A percentile compares a stretch with the other conserved stretches of the same genome.
These are phyloP conservation scores for Stomatorhinus ivindoensis DNA, from an alignment of 2,113 vertebrate genomes.

Conservation along the genomic window DNA sequence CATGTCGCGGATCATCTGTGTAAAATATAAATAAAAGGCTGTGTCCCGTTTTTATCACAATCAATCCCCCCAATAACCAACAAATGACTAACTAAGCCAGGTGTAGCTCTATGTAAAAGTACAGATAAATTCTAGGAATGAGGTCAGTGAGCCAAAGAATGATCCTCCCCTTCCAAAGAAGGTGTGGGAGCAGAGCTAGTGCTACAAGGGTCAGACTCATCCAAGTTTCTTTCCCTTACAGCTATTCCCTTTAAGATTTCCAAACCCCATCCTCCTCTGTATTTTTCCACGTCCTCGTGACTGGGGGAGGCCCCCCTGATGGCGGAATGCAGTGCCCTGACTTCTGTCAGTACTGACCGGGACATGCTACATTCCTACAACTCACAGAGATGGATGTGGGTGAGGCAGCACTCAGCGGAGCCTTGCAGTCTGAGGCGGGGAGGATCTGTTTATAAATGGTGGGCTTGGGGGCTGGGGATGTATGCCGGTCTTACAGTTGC, in stretches of 20 bases:
- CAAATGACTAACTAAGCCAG: not conserved
- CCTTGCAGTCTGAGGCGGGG: not conserved
- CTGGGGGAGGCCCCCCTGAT: not conserved
- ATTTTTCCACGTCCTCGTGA: not conserved
- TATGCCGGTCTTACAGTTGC: too few relatives aligned
- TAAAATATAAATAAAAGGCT: not conserved
- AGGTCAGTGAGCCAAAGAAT: not conserved
- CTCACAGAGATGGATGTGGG: not conserved
- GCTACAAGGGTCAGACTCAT: not conserved
- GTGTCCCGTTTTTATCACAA: not conserved
- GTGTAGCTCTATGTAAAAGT: not conserved
- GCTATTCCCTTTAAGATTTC: conserved; percentile 1
- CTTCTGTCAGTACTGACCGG: not conserved
- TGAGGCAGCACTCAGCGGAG: not conserved
- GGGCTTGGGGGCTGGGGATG: not conserved
- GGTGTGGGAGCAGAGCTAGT: not conserved
- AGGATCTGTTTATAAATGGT: not conserved
- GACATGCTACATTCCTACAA: not conserved
- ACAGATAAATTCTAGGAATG: not conserved
- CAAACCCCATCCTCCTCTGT: not conserved
- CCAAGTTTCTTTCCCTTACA: not conserved
- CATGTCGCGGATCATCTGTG: not conserved
- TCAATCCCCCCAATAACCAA: not conserved
- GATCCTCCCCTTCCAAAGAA: not conserved
- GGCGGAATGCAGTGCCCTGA: not conserved